These are phyloP conservation scores for Barypeithes pellucidus DNA, from an alignment of 2,888 invertebrate genomes.

Conservation along the genomic window DNA sequence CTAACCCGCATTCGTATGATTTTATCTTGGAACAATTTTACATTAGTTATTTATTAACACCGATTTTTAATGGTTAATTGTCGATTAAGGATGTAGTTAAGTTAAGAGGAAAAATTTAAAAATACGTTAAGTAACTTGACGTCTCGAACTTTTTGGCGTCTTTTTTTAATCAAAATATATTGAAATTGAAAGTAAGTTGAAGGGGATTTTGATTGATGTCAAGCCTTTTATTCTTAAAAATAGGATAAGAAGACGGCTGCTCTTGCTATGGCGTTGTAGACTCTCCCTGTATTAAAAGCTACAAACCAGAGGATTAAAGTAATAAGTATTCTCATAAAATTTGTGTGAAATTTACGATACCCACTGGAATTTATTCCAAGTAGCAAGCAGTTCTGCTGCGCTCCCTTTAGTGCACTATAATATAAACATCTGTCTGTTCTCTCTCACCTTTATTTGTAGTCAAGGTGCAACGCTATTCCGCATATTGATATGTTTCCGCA, in stretches of 20 bases:
- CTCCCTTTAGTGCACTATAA: background rate
- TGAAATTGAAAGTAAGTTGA: too few species aligned
- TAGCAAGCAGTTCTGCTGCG: background rate
- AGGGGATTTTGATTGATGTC: too few species aligned
- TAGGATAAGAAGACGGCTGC: too few species aligned
- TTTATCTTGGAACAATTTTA: background rate
- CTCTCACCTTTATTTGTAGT: slow-evolving; percentile 10
- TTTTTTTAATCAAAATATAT: too few species aligned
- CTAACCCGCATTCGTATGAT: background rate
- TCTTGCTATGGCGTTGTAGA: too few species aligned
- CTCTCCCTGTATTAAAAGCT: too few species aligned
- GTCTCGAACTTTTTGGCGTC: too few species aligned
- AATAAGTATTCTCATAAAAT: background rate
- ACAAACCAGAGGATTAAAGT: background rate
- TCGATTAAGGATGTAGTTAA: background rate
- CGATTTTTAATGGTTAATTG: background rate
- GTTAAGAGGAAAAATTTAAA: background rate
- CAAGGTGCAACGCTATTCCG: background rate
- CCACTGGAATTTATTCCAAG: background rate
- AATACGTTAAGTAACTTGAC: too few species aligned
- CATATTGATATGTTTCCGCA: slow-evolving; percentile 8
- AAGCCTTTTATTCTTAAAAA: too few species aligned
- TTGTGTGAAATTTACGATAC: background rate
- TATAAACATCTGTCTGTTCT: background rate
- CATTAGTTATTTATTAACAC: slow-evolving; percentile 4